phyloP scores from a whole-genome alignment of 2,113 vertebrate genomes.

The Platanista minor region DNA sequence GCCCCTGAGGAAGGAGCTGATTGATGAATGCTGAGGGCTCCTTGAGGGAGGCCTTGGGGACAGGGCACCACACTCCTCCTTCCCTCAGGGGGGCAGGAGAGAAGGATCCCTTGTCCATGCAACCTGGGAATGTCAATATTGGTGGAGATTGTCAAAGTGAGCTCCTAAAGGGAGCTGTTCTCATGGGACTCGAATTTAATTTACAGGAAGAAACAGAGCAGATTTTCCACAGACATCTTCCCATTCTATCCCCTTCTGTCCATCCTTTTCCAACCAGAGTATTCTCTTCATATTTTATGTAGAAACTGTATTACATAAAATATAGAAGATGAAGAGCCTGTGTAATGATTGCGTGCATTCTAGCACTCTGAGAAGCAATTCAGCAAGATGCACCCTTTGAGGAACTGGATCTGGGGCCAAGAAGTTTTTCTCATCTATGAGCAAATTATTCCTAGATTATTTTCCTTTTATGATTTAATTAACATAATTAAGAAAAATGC shows the following conservation, averaged over 20 bases:
- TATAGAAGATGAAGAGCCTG: background rate
- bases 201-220: background rate
- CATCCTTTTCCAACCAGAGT: background rate
- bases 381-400: background rate
- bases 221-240: background rate
- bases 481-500: background rate
- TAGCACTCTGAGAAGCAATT: background rate
- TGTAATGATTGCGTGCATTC: background rate
- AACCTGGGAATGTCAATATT: background rate
- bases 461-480: constrained; percentile 16
- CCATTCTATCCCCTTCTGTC: too few relatives aligned
- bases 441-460: constrained; percentile 5
- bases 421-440: background rate
- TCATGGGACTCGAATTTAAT: background rate
- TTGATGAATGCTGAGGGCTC: background rate
- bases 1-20: background rate
- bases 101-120: background rate
- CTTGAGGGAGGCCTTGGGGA: background rate
- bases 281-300: background rate
- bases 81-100: background rate
- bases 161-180: background rate
- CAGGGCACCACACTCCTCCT: background rate
- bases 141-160: background rate
- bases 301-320: background rate
- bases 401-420: background rate